Evolutionary conservation across 2,888 invertebrate species (phyloP), one percentile per base, ranked within the genome.

Genomic region (Leptopilina drosophilae): DNA sequence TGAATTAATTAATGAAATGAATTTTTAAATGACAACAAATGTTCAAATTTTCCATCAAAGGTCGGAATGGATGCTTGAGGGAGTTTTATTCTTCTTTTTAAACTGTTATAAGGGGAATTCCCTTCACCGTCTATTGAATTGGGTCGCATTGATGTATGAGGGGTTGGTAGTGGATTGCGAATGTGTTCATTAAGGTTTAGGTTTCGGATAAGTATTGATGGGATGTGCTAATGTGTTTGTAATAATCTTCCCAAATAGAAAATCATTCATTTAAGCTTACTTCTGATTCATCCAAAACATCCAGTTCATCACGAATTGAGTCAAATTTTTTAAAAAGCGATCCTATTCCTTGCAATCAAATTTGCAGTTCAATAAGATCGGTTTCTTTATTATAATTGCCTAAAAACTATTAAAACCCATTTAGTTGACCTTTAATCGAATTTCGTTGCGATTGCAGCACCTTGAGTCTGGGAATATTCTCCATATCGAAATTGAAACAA

Each of bases 21-120:
- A 75, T 84, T 83, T 76, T 82, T 82, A 62, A 85, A 86, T 7
- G 80, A 81, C 6, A 84, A 46, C 82, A 83, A 85, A 12, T 78
- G 59, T 65, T 84, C 80, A 0, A 77, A 73, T 15, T 69, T 64
- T 7, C 82, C 84, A 5, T 67, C 64, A 77, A 85, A 85, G 0
- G n/a, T 80, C 0, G 81, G 82, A 14, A 84, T 78, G 0, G 42
- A 15, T 6, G 81, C 64, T 49, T 76, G 59, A 4, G 82, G 84
- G 9, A 82, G 78, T 78, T 80, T 80, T 9, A 83, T 77, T 33
- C n/a, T 77, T 15, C 20, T 20, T 15, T 56, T 59, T 62, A 14
- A 62, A 59, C 12, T 59, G n/a, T 59, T 2, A 59, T 2, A 59
- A n/a, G 59, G 1, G n/a, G 59, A 59, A n/a, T n/a, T 59, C n/a